Conservation (phyloP, 2,113 vertebrate genomes). For the Leptobrachium ailaonicum region DNA sequence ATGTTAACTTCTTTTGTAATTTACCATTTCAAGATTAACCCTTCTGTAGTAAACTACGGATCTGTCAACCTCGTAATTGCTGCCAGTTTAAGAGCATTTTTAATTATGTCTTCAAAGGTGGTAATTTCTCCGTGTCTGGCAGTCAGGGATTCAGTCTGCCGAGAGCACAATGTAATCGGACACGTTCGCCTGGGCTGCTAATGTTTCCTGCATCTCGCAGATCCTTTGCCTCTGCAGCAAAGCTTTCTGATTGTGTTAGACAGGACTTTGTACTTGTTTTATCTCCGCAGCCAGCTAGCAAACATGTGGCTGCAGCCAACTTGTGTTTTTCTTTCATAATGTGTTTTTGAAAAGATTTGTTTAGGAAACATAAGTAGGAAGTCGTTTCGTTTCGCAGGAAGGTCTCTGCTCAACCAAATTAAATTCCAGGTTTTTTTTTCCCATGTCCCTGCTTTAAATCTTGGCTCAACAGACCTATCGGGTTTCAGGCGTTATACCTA, state of each 20-base stretch:
- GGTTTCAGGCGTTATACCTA: too few species aligned
- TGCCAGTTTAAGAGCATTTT: too few species aligned
- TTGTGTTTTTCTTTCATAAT: not conserved
- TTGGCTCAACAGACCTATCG: too few species aligned
- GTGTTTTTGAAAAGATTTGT: constrained; percentile 5
- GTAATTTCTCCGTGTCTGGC: not conserved
- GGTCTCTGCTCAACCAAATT: not conserved
- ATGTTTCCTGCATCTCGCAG: not conserved
- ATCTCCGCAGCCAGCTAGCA: constrained; percentile 27
- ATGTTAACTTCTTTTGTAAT: too few species aligned
- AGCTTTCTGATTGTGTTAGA: not conserved
- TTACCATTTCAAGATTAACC: too few species aligned
- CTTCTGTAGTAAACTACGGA: too few species aligned
- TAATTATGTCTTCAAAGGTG: not conserved
- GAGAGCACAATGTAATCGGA: not conserved
- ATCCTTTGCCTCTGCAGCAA: not conserved
- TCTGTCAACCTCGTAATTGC: too few species aligned
- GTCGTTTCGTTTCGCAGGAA: not conserved
- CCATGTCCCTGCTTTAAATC: too few species aligned
- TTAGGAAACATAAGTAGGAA: not conserved
- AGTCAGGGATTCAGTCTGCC: not conserved
- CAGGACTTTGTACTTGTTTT: constrained; percentile 34
- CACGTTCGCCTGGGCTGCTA: not conserved
- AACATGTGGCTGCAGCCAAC: constrained; percentile 14
- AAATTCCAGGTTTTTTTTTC: not conserved